Percentiles rank a stretch among this genome's conserved stretches.
Conservation (phyloP, 2,888 invertebrate genomes). For the Nebria brevicollis region DNA sequence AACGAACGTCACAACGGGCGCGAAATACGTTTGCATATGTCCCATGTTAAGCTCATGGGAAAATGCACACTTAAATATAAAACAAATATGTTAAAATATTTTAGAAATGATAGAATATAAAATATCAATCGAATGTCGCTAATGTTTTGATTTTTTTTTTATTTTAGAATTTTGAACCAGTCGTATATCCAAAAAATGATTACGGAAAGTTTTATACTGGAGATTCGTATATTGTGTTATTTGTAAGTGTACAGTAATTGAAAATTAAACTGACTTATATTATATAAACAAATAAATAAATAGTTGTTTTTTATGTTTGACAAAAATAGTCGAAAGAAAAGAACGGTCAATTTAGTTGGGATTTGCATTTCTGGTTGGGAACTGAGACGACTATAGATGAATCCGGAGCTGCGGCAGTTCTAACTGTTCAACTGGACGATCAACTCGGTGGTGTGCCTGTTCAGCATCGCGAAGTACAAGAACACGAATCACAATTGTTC, state of each 20-base stretch:
- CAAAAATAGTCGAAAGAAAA: slow-evolving; percentile 70
- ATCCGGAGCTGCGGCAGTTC: slow-evolving; percentile 78
- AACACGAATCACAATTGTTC: slow-evolving; percentile 84
- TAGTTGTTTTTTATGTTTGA: not conserved
- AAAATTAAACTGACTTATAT: slow-evolving; percentile 8
- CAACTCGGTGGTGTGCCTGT: slow-evolving; percentile 83
- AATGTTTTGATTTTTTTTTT: slow-evolving; percentile 47
- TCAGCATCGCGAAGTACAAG: slow-evolving; percentile 87
- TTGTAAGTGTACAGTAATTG: slow-evolving; percentile 67
- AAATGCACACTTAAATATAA: too few species aligned
- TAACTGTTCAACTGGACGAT: slow-evolving; percentile 86
- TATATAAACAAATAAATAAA: not conserved
- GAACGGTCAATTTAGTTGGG: slow-evolving; percentile 76
- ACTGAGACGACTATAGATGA: slow-evolving; percentile 81
- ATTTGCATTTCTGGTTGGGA: slow-evolving; percentile 91
- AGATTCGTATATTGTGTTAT: slow-evolving; percentile 85
- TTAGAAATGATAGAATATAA: too few species aligned
- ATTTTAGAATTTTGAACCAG: slow-evolving; percentile 83
- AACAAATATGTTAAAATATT: too few species aligned
- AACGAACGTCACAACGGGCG: too few species aligned
- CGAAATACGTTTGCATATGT: too few species aligned
- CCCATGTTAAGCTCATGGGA: too few species aligned
- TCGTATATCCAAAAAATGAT: slow-evolving; percentile 74
- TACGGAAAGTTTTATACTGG: slow-evolving; percentile 87
- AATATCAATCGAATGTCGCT: too few species aligned